A percentile compares a stretch with the other conserved stretches of the same genome.
These are phyloP conservation scores for Glyphotaelius pellucidus DNA, from an alignment of 2,888 invertebrate genomes.

Conservation along the genomic window DNA sequence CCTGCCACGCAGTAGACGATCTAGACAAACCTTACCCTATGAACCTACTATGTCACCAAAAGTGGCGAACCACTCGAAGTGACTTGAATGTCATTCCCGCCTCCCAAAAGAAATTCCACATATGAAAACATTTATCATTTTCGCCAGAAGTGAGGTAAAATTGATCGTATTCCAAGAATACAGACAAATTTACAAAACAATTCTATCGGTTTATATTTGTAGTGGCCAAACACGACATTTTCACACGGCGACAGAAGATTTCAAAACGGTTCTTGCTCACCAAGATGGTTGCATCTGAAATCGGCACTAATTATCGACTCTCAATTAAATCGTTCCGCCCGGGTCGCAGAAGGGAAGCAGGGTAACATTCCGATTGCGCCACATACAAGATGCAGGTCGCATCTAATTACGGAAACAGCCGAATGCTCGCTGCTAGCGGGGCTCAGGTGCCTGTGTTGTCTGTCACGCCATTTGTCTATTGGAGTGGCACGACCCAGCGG, in stretches of 20 bases:
- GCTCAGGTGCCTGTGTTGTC: conserved; percentile 50
- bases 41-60: no score
- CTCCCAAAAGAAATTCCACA: not conserved
- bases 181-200: not conserved
- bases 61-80: no score
- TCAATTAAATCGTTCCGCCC: conserved; percentile 26
- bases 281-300: not conserved
- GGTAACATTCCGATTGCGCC: conserved; percentile 23
- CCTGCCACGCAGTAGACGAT: no score
- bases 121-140: not conserved
- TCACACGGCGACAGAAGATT: not conserved
- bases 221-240: not conserved
- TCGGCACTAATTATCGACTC: conserved; percentile 22
- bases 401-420: conserved; percentile 60
- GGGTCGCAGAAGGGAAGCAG: conserved; percentile 31
- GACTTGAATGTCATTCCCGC: no score
- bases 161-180: not conserved
- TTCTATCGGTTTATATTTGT: not conserved
- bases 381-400: conserved; percentile 52
- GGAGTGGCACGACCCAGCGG: conserved; percentile 62
- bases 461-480: conserved; percentile 65
- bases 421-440: conserved; percentile 38
- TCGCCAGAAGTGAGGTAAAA: not conserved
- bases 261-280: not conserved
- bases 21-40: no score